Base-by-base conservation (phyloP, 2,113 vertebrate genomes). In the Myotis yumanensis region DNA sequence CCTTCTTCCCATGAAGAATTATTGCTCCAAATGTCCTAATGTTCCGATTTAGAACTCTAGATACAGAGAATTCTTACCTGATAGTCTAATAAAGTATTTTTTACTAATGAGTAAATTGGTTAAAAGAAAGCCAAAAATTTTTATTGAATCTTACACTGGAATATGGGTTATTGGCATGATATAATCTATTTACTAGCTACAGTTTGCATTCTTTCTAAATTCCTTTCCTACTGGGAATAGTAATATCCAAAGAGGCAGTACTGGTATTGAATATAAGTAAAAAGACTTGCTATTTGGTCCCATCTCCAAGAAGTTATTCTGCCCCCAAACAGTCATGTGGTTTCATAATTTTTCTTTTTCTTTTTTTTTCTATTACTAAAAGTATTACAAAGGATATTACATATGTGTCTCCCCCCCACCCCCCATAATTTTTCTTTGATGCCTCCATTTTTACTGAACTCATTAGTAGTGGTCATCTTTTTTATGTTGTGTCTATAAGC, bases 41-140 rank as follows among this genome's bases (percentile, higher is more conserved):
- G 54, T 84, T 93, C 14, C 88, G 25, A 87, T 72, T 93, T 94
- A 90, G 69, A 83, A 71, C 20, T 72, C 32, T 51, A 28, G 17
- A 23, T 80, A 59, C 46, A 90, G 69, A 86, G 32, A 94, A 85
- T 93, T 95, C 54, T 91, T 91, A 84, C 28, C 32, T 37, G 32
- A 43, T 54, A 90, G 66, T 35, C 43, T 79, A 64, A 20, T 86
- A 68, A 77, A 73, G 64, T 86, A 17, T 82, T 89, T 93, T 94
- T 32, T 68, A 71, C 54, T 86, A 57, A 81, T 72, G 77, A 95
- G 71, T 72, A 73, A 91, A 77, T 57, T 93, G 72, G 48, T 91
- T 91, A 79, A 93, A 80, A 94, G 73, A 82, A 85, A 23, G 69
- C 15, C 88, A 57, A 93, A 54, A 11, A 1, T 46, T 85, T 88